These are phyloP conservation scores for Oreochromis spilurus DNA, from an alignment of 2,113 vertebrate genomes.

Conservation along the genomic window DNA sequence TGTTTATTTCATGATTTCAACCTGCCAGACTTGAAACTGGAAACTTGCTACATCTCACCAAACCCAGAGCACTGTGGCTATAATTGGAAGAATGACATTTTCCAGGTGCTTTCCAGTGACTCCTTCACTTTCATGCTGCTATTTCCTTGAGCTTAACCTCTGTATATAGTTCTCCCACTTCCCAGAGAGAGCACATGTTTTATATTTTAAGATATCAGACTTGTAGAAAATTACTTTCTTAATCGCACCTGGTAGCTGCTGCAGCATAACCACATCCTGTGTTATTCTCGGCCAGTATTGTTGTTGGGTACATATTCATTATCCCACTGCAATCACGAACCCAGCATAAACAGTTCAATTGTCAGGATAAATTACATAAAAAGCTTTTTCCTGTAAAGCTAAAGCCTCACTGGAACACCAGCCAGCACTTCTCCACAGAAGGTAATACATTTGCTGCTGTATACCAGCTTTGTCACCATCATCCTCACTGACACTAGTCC, in stretches of 20 bases:
- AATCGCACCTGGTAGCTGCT: not conserved
- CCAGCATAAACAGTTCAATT: not conserved
- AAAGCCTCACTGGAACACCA: not conserved
- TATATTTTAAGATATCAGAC: not conserved
- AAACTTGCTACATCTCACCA: not conserved
- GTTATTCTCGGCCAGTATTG: not conserved
- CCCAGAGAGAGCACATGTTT: not conserved
- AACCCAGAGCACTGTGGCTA: not conserved
- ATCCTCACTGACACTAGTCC: not conserved
- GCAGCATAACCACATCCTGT: not conserved
- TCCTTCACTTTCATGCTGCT: not conserved
- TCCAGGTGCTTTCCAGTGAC: slow-evolving; percentile 16
- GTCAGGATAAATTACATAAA: not conserved
- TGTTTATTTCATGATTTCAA: not conserved
- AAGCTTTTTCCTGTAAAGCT: not conserved
- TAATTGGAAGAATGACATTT: not conserved
- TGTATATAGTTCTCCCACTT: not conserved
- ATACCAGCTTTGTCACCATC: slow-evolving; percentile 6
- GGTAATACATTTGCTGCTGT: not conserved
- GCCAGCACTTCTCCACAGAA: not conserved
- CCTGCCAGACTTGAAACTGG: not conserved
- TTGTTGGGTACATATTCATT: not conserved
- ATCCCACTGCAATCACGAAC: not conserved
- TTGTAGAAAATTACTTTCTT: not conserved
- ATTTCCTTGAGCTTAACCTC: not conserved